These are phyloP conservation scores for Steinernema carpocapsae DNA, from an alignment of 2,888 invertebrate species.

Conservation along the genomic window DNA sequence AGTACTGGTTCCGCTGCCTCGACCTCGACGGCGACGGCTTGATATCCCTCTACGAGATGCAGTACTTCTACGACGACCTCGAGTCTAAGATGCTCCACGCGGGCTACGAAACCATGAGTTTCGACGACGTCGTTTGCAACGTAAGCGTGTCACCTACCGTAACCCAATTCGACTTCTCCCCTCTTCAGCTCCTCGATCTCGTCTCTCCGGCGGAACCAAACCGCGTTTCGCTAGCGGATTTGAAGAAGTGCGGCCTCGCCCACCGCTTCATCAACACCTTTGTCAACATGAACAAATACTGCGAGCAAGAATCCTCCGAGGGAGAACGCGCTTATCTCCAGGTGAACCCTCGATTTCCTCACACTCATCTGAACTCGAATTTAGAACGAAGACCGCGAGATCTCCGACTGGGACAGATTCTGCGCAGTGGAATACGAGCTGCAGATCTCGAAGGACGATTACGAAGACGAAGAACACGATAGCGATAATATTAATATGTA, in stretches of 20 bases:
- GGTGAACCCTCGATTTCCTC: neutral
- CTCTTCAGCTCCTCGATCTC: conserved; percentile 77
- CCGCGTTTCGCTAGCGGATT: conserved; percentile 85
- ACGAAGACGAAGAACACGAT: conserved; percentile 51
- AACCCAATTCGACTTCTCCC: neutral
- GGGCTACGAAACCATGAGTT: conserved; percentile 91
- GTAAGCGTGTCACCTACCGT: conserved; percentile 63
- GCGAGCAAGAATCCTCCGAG: conserved; percentile 97
- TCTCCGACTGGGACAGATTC: conserved; percentile 90
- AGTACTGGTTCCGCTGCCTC: conserved; percentile 83
- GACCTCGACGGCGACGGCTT: conserved; percentile 97
- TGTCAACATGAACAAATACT: conserved; percentile 97
- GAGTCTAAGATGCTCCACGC: conserved; percentile 94
- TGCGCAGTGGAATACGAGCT: conserved; percentile 95
- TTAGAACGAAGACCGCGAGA: conserved; percentile 66
- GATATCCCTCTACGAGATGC: conserved; percentile 95
- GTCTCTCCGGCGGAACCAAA: conserved; percentile 80
- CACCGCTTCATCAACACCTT: conserved; percentile 98
- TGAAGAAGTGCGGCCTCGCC: conserved; percentile 92
- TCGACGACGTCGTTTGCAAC: conserved; percentile 86
- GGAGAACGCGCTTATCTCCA: conserved; percentile 70
- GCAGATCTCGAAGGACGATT: conserved; percentile 51
- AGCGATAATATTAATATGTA: conserved; percentile 49
- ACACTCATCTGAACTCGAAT: neutral
- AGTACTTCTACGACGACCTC: conserved; percentile 93